These are phyloP conservation scores for Gasterosteus aculeatus DNA, from an alignment of 2,113 vertebrate genomes.

Conservation along the genomic window DNA sequence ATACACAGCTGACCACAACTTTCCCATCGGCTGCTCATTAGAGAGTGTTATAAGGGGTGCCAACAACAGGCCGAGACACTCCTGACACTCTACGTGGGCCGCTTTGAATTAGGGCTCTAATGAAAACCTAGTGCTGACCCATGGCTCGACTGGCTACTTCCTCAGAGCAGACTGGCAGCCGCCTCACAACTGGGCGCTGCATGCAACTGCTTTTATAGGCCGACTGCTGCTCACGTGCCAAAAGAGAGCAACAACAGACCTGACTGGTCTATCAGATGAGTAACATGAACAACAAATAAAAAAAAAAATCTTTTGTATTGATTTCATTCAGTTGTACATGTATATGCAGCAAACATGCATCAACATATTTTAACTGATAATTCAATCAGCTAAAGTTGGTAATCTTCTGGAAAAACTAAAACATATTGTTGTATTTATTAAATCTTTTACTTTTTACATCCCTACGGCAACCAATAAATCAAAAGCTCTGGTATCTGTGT, in stretches of 20 bases:
- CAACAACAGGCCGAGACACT: conserved; percentile 63
- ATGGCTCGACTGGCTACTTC: conserved; percentile 50
- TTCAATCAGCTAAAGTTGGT: not conserved
- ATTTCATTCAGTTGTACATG: not conserved
- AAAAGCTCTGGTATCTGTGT: not conserved
- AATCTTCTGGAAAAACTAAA: not conserved
- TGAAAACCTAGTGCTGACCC: conserved; percentile 73
- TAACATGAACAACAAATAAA: not conserved
- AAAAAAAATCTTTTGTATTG: not conserved
- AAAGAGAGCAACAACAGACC: conserved; percentile 19
- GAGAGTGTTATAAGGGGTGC: conserved; percentile 60
- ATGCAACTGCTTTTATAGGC: conserved; percentile 46
- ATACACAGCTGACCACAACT: conserved; percentile 48
- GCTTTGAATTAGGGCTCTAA: conserved; percentile 73
- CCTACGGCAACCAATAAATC: not conserved
- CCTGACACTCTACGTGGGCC: conserved; percentile 61
- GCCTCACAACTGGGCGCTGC: conserved; percentile 48
- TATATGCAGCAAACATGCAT: not conserved
- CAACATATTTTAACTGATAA: not conserved
- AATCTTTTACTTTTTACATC: not conserved
- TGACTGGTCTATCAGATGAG: not conserved
- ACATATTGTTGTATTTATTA: not conserved
- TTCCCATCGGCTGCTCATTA: conserved; percentile 68
- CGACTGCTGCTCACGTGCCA: conserved; percentile 4
- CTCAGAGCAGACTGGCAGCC: conserved; percentile 56